Base-by-base conservation (phyloP, 2,113 vertebrate genomes). In the Oreotrochilus melanogaster region DNA sequence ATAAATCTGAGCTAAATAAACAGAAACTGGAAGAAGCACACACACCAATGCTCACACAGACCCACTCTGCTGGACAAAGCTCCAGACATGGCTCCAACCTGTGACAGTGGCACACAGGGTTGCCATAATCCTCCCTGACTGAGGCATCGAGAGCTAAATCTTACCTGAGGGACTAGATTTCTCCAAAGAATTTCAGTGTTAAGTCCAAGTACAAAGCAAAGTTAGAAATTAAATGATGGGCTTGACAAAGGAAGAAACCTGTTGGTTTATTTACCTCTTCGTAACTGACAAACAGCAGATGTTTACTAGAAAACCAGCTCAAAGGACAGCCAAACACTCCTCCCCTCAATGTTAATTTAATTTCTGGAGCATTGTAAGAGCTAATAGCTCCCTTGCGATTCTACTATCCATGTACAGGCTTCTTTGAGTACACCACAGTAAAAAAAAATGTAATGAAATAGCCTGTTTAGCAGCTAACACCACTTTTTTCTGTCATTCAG, bases 71-170 rank as follows among this genome's bases (percentile, higher is more conserved):
- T 37, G 50, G 6, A 31, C 76, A 65, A 18, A 66, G 69, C 50
- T 48, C 25, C 64, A 16, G 33, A 7, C 16, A 31, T 1, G 5
- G 89, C 72, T 71, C 23, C 1, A 2, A 45, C 42, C 51, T 18
- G 1, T 1, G 28, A 48, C 3, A 4, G 15, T 21, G 43, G 39
- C 25, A 33, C 1, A 14, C 15, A 61, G 43, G 28, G 33, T 8
- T 51, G 37, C 67, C 39, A 60, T 23, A 42, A 53, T 10, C 50
- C 42, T 62, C 66, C 51, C 76, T 39, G 53, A 14, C 47, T 48
- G 5, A 69, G 48, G 23, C 4, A 50, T 7, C 45, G n/a, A 58
- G 17, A 58, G 61, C 16, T 61, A 62, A 28, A 27, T 45, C 51
- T 78, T 30, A 71, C 54, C 12, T 5, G 33, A 81, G 9, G n/a